Base-by-base conservation (phyloP, 2,797 vertebrate species). In the Epinephelus malabaricus region DNA sequence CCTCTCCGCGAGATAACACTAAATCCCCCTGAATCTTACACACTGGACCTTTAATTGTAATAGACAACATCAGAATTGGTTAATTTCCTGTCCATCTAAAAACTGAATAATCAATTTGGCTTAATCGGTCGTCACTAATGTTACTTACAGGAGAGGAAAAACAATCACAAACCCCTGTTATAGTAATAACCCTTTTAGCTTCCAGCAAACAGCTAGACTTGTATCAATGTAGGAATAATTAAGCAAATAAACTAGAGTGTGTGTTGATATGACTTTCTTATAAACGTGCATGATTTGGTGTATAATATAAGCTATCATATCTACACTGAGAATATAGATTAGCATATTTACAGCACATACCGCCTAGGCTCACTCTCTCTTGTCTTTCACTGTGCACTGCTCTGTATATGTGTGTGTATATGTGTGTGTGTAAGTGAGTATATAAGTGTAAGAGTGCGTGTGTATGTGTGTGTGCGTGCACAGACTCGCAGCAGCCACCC, bases 401-500 rank as follows among this genome's bases (percentile, higher is more conserved):
- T 73, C 15, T 30, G 46, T 75, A 75, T 81, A 74, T 69, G 56
- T 62, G 60, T 67, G 27, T 83, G 62, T 74, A 62, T 62, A 55
- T 59, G 46, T 66, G 62, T 63, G 79, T 73, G 69, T 61, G 47
- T 84, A 78, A 69, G 78, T 68, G 81, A 69, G 72, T 91, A 88
- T 89, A 68, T 90, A 82, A 56, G 65, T 69, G 11, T 64, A 8
- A 9, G 53, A 30, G 27, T 5, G 27, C 45, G 49, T 38, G 63
- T 30, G 62, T 54, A 83, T 61, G 64, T 92, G 93, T 91, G 90
- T 7, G 80, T 66, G 47, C 9, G 80, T 63, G 93, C 93, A 93
- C 94, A 82, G 82, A 88, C 85, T 96, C 78, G 63, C 94, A 92
- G 94, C 92, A 95, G 89, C 93, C 92, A 93, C 92, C 95, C 94